Percentiles rank a stretch among this genome's conserved stretches.
phyloP scores from a whole-genome alignment of 2,888 invertebrate species.

The Ligdia adustata region DNA sequence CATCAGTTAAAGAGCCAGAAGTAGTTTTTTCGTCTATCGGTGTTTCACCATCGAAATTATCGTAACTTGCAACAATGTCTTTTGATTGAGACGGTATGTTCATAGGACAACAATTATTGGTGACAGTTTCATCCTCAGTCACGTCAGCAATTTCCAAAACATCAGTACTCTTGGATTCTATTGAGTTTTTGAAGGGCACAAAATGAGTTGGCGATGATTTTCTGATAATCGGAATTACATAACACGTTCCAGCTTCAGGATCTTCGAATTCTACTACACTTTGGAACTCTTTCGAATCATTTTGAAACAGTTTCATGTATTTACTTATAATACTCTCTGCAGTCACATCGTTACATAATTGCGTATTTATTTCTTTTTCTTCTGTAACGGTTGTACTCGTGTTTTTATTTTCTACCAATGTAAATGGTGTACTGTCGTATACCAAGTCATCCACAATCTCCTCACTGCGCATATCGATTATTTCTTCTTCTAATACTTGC shows the following conservation, averaged over 20 bases:
- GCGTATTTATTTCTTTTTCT: too few relatives aligned
- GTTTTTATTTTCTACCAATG: neutral
- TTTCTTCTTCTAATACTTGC: neutral
- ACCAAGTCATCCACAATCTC: neutral
- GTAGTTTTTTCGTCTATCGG: too few relatives aligned
- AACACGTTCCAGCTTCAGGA: conserved; percentile 53
- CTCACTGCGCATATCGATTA: neutral
- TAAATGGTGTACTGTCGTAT: too few relatives aligned
- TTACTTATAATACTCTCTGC: conserved; percentile 9
- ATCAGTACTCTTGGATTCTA: too few relatives aligned
- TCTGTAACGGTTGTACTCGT: too few relatives aligned
- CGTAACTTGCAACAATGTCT: too few relatives aligned
- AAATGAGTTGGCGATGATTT: conserved; percentile 8
- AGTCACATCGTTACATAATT: neutral
- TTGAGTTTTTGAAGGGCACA: too few relatives aligned
- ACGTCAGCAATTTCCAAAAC: too few relatives aligned
- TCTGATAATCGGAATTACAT: conserved; percentile 51
- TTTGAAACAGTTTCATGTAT: conserved; percentile 14
- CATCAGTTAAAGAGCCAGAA: neutral
- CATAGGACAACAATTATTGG: too few relatives aligned
- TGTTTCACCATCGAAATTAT: too few relatives aligned
- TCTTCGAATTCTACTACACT: conserved; percentile 53
- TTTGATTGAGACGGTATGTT: too few relatives aligned
- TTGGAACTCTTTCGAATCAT: conserved; percentile 10
- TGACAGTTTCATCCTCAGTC: too few relatives aligned